These are phyloP conservation scores for Meloidogyne exigua DNA, from an alignment of 1,140 invertebrate species.

Conservation along the genomic window DNA sequence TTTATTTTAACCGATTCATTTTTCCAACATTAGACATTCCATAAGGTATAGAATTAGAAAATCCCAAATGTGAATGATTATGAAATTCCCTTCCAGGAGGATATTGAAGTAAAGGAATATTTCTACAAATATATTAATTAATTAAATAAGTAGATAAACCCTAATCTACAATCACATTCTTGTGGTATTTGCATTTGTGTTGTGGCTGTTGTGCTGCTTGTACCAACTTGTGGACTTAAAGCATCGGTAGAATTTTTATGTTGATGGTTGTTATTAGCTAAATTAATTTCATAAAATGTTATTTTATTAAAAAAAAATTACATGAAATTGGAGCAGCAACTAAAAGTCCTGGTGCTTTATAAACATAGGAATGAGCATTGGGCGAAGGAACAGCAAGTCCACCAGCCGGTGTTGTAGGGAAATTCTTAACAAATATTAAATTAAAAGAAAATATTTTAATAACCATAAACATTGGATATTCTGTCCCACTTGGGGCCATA, in stretches of 20 bases:
- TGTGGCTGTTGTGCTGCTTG: conserved; percentile 11
- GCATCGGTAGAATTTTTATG: background rate
- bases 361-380: conserved; percentile 43
- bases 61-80: conserved; percentile 1
- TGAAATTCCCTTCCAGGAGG: conserved; percentile 4
- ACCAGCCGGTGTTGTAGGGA: conserved; percentile 56
- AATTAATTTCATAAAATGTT: conserved; percentile 8
- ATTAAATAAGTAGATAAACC: background rate
- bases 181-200: conserved; percentile 31
- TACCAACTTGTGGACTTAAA: background rate
- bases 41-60: conserved; percentile 15
- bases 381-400: conserved; percentile 42
- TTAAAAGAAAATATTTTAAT: background rate
- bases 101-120: conserved; percentile 15
- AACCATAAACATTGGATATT: conserved; percentile 39
- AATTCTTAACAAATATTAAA: conserved; percentile 42
- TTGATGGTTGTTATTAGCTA: background rate
- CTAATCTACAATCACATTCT: conserved; percentile 37
- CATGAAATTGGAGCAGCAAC: conserved; percentile 21
- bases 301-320: background rate
- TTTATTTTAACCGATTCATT: conserved; percentile 8
- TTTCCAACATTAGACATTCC: conserved; percentile 4
- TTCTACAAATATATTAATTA: conserved; percentile 12
- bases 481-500: conserved; percentile 28
- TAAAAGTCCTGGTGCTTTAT: conserved; percentile 42